Base-by-base conservation (phyloP, 2,113 vertebrate genomes). In the Hassar affinis region DNA sequence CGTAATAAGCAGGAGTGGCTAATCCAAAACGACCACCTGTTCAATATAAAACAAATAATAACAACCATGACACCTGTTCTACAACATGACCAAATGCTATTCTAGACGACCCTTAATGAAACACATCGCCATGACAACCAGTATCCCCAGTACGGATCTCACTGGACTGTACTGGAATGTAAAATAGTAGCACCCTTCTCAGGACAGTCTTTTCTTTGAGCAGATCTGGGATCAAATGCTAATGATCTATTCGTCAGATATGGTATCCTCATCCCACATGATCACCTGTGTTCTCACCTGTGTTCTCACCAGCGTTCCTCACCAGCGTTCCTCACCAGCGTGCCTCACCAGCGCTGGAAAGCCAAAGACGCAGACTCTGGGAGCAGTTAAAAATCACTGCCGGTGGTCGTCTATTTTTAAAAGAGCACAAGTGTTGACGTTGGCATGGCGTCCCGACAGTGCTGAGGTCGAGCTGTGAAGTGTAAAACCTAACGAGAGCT, bases 401-500 rank as follows among this genome's bases (percentile, higher is more conserved):
- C 4, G 78, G 45, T 71, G 38, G 51, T 17, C 80, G 35, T 52
- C 49, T 71, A 22, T 47, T 45, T 72, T 30, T 45, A 45, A 59
- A 57, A 47, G 33, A 4, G 15, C 6, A 7, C 2, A 20, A 22
- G 52, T 79, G 80, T 59, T 82, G 47, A 61, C 52, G 49, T 78
- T 69, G 74, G 51, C 35, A 72, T n/a, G 75, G 57, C 20, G 2
- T 30, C 45, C 30, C 35, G 66, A 72, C 30, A 14, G 66, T 15
- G 27, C 51, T 51, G 77, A 45, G 52, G 52, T 25, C 17, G 54
- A 71, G 51, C 59, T 78, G 72, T 71, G 78, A 47, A 51, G 47
- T 78, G 54, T 79, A 77, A 79, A 81, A 69, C 30, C 35, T 42
- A 77, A 52, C 47, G 72, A 84, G 68, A 87, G 83, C 84, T 81